These are phyloP conservation scores for Manduca sexta DNA, from an alignment of 1,140 invertebrate species.

Conservation along the genomic window DNA sequence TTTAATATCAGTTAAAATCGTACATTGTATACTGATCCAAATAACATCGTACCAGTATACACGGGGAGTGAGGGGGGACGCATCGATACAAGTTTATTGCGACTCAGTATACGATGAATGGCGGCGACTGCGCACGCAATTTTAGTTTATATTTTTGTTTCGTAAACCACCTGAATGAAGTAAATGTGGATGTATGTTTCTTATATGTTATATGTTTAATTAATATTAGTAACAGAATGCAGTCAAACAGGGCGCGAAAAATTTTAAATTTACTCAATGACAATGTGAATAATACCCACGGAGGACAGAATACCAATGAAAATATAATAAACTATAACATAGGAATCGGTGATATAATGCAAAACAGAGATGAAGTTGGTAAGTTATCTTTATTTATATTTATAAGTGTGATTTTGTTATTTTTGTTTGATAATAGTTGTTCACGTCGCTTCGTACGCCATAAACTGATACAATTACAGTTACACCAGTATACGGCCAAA, in stretches of 20 bases:
- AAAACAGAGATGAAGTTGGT: no score
- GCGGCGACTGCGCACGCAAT: not conserved
- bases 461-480: not conserved
- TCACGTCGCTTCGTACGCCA: not conserved
- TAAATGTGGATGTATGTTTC: not conserved
- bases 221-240: no score
- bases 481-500: not conserved
- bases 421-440: not conserved
- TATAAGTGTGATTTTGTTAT: not conserved
- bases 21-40: conserved; percentile 8
- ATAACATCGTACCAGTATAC: conserved; percentile 4
- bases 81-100: conserved; percentile 5
- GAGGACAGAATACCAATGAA: not conserved
- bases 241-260: no score
- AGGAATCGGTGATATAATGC: no score
- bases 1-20: not conserved
- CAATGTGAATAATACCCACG: not conserved
- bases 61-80: not conserved
- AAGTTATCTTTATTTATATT: no score
- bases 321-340: no score
- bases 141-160: not conserved
- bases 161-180: not conserved
- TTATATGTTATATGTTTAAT: not conserved
- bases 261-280: no score
- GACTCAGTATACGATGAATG: not conserved